Evolutionary conservation across 2,797 vertebrate genomes (phyloP), one percentile per base, ranked within the genome.

Genomic region (Platyrinchus mystaceus): DNA sequence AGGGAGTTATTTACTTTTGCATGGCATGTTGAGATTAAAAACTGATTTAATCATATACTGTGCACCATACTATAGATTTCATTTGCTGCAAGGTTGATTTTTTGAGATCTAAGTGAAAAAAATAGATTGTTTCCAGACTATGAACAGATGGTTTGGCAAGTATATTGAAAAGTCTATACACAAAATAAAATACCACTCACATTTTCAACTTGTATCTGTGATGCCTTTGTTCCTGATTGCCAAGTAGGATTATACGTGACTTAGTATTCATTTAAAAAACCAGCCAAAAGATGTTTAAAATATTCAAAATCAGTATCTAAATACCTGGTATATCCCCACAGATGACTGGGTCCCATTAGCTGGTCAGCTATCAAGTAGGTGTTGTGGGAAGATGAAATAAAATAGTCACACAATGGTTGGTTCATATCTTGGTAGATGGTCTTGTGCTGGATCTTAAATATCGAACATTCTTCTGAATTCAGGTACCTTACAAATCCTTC

Each of bases 351-450:
- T 46, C 98, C 98, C 39, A 99, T 24, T 12, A 99, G 76, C 49
- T 99, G 99, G 81, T 98, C 98, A 74, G 98, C 97, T 68, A 97
- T 91, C 97, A 99, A 96, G 96, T 99, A 99, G 32, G 99, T 99
- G 94, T 99, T 99, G 97, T 99, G 99, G 66, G 99, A 99, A 49
- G 98, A 97, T 66, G 98, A 99, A 97, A 99, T 99, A 94, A 98
- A 99, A 95, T 99, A 99, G 87, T 98, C 98, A 84, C 76, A 97
- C 80, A 99, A 94, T 28, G 99, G 98, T 7, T 96, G 96, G 83
- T 60, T 97, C 98, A 99, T 99, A 91, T 98, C 97, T 93, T 99
- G 98, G 91, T 99, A 99, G 91, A 99, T 71, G 0, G 16, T 59
- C 24, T 6, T 91, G 95, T 98, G 98, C 18, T 92, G 47, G 14